Conservation (phyloP, 92 coral and sea anemone genomes). For the Chrysogorgia sp. region DNA sequence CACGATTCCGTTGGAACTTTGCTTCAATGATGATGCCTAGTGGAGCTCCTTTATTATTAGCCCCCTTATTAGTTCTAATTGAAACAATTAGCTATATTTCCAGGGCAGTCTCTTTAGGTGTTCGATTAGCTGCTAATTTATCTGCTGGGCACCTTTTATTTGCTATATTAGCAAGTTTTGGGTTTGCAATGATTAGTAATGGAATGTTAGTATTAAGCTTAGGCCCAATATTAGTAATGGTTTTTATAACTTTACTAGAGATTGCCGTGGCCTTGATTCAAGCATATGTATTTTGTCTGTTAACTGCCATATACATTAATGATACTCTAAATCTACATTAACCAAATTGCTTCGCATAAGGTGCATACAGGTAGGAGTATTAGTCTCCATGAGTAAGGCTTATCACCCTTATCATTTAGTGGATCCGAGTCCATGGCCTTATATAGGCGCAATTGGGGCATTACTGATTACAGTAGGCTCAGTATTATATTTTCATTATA, state of each 20-base stretch:
- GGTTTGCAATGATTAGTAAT: conserved; percentile 70
- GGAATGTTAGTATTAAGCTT: conserved; percentile 64
- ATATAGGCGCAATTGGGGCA: conserved; percentile 80
- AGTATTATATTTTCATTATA: too few species aligned
- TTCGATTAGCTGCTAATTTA: conserved; percentile 86
- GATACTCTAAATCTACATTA: conserved; percentile 41
- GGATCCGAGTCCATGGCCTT: conserved; percentile 92
- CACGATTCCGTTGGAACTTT: conserved; percentile 69
- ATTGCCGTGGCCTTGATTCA: conserved; percentile 87
- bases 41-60: conserved; percentile 82
- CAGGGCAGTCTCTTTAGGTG: conserved; percentile 82
- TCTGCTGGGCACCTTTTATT: conserved; percentile 85
- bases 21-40: conserved; percentile 79
- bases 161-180: conserved; percentile 87
- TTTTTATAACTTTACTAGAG: conserved; percentile 82
- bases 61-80: conserved; percentile 81
- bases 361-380: conserved; percentile 45
- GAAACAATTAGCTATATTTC: conserved; percentile 79
- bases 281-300: conserved; percentile 63
- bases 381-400: conserved; percentile 39
- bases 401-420: conserved; percentile 75
- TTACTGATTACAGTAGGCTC: too few species aligned
- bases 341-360: conserved; percentile 4
- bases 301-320: conserved; percentile 40
- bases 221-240: conserved; percentile 72